Evolutionary conservation across 2,113 vertebrate genomes (phyloP), one percentile per base, ranked within the genome.

Genomic region (Rhinichthys klamathensis): DNA sequence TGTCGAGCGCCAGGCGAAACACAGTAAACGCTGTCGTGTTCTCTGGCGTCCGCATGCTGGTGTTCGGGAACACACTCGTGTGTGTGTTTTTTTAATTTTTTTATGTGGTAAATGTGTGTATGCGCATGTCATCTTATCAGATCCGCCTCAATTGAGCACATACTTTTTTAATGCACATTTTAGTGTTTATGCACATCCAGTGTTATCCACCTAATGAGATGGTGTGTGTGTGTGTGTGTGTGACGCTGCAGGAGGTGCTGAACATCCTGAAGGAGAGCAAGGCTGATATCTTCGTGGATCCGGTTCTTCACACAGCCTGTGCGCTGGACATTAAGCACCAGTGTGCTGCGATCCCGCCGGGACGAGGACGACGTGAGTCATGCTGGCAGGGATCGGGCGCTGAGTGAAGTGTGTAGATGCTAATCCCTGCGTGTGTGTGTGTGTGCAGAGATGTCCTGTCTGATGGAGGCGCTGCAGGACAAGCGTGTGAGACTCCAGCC

Each of bases 231-330:
- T 30, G 79, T 67, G 35, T 63, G 79, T 81, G 25, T 70, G 44
- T 70, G 44, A 11, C 15, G 0, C 41, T 85, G 3, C 84, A 99
- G 98, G 98, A 99, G 90, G 97, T 99, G 86, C 91, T 99, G 74
- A 99, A 99, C 93, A 98, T 99, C 95, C 90, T 99, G 91, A 99
- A 99, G 89, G 98, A 99, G 89, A 99, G 98, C 86, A 99, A 99
- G 89, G 98, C 98, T 0, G 98, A 99, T 90, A 99, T 99, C 87
- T 99, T 98, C 25, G 98, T 99, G 27, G 98, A 99, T 88, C 98
- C 98, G 0, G 98, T 99, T 79, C 97, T 99, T 30, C 98, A 99
- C 89, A 99, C 98, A 0, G 98, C 98, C 44, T 99, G 98, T 83
- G 97, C 97, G 32, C 95, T 99, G 8, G 98, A 99, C 93, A 96